Conservation (phyloP, 2,888 invertebrate species). For the Amblyjoppa proteus region DNA sequence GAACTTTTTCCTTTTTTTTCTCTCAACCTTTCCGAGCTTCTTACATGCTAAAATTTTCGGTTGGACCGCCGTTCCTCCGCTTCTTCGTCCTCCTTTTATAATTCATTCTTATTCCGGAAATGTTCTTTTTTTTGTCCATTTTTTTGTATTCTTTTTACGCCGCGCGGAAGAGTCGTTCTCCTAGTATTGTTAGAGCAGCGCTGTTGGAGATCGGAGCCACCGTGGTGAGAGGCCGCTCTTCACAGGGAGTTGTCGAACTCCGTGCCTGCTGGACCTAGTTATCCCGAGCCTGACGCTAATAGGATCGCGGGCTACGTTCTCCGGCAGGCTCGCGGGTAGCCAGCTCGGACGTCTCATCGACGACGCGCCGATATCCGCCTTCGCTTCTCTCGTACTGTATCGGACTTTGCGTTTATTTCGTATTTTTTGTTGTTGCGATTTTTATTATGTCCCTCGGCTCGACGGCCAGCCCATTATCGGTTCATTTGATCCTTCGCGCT, state of each 20-base stretch:
- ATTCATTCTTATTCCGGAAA: constrained; percentile 19
- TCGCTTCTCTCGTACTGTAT: constrained; percentile 31
- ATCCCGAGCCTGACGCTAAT: constrained; percentile 72
- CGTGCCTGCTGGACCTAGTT: constrained; percentile 72
- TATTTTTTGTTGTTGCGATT: constrained; percentile 8
- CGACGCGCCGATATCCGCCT: constrained; percentile 28
- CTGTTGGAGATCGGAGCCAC: constrained; percentile 10
- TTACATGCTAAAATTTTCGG: constrained; percentile 27
- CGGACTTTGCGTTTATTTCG: constrained; percentile 32
- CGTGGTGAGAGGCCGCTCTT: constrained; percentile 19
- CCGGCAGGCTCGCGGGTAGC: constrained; percentile 30
- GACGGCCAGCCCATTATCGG: constrained; percentile 72
- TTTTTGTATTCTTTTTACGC: neutral
- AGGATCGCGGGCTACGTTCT: constrained; percentile 68
- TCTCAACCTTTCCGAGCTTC: constrained; percentile 12
- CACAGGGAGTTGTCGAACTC: constrained; percentile 54
- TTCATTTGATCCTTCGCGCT: constrained; percentile 71
- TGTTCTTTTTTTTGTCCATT: neutral
- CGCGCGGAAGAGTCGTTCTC: neutral
- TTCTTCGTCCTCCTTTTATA: neutral
- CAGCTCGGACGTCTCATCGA: constrained; percentile 38
- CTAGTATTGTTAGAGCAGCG: constrained; percentile 8
- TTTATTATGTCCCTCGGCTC: constrained; percentile 66
- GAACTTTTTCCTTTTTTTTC: constrained; percentile 17
- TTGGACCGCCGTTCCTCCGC: neutral